Evolutionary conservation across 2,113 vertebrate genomes (phyloP), one percentile per base, ranked within the genome.

Genomic region (Zeus faber): DNA sequence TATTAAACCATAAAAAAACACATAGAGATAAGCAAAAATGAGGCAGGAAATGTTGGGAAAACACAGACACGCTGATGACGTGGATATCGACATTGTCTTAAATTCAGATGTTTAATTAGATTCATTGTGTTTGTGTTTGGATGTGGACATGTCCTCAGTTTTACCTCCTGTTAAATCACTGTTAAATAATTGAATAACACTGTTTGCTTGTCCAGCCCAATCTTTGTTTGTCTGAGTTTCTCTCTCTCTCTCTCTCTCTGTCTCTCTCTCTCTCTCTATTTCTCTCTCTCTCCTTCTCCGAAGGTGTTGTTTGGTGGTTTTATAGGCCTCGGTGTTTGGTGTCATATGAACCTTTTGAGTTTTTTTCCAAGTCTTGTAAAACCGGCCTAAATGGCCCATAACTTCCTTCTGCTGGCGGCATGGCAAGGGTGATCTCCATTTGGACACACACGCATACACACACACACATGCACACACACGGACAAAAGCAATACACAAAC

Each of bases 281-380:
- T 11, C 18, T 58, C 35, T 17, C 58, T 10, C 17, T 40, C n/a
- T 49, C 49, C 25, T 47, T 51, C 53, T 46, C 41, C 5, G 40
- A 72, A 77, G 74, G 69, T 81, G 73, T 62, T 46, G 67, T 51
- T 61, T 65, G 29, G 66, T 29, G 48, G 68, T 81, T 48, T 85
- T 77, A 82, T 56, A 59, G 63, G 74, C 39, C 58, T 67, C n/a
- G 63, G 58, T 47, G 33, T 77, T 70, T 66, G 76, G 83, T 77
- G 72, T 75, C 75, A 75, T 72, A 70, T 68, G 58, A 82, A 74
- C 58, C 65, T 62, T 74, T 78, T 68, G 65, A 65, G 43, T 68
- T 56, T 65, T 83, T 77, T 73, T 60, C 54, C 51, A 70, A 43
- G 57, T 72, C 72, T 47, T 70, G 61, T 85, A 70, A 83, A 85